Base-by-base conservation (phyloP, 1,140 invertebrate genomes). In the Bactericera cockerelli region DNA sequence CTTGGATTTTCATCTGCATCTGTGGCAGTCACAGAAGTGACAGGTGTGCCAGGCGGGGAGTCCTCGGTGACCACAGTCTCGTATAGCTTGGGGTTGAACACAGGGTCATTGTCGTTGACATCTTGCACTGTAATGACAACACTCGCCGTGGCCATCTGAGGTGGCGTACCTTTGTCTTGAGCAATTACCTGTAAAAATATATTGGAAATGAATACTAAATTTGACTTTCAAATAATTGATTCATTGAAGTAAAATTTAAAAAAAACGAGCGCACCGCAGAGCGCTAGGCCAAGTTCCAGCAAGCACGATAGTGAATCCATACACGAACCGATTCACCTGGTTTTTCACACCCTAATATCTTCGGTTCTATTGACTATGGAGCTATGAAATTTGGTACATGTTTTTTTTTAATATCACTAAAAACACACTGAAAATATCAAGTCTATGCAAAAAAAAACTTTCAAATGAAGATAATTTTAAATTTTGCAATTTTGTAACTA, bases 61-160 rank as follows among this genome's bases (percentile, higher is more conserved):
- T 93, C 89, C 71, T 98, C 94, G 0, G 88, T 84, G 2, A 98
- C 78, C 26, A 83, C 79, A 0, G 85, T 82, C 63, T 93, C 86
- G 68, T 97, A 98, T 62, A 85, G 82, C 65, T 89, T 86, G 0
- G 86, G 86, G 55, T 88, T 81, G 68, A 98, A 97, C 11, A 81
- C 77, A 0, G 93, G 93, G 73, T 93, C 86, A 71, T 97, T 97
- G 69, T 97, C 93, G 70, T 97, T 97, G 0, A 94, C 81, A 70
- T 98, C 93, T 67, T 92, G 89, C 0, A 98, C 79, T 0, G 82
- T 86, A 0, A 98, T 81, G 0, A 87, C 80, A 0, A 98, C 90
- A 11, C 82, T 86, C 0, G 92, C 89, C 49, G 84, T 93, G 0
- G 90, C 89, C 0, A 87, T 88, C 62, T 80, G 79, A 0, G 85